A percentile compares a stretch with the other conserved stretches of the same genome.
These are phyloP conservation scores for Xestia ashworthii DNA, from an alignment of 2,888 invertebrate genomes.

Conservation along the genomic window DNA sequence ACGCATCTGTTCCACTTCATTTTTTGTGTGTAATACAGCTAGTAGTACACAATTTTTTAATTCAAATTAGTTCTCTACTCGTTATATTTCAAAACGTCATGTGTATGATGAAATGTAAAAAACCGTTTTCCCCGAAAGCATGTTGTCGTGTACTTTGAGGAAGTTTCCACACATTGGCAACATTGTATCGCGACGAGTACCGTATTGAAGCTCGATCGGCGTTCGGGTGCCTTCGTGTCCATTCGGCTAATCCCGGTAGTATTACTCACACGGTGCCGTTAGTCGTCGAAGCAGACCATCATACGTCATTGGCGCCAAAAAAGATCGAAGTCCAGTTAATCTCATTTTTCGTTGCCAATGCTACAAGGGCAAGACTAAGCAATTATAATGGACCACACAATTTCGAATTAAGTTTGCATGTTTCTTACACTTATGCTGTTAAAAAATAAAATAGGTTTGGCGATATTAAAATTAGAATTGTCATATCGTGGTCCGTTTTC, in stretches of 20 bases:
- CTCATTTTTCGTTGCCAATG: background rate
- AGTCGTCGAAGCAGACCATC: slow-evolving; percentile 19
- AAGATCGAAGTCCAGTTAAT: slow-evolving; percentile 21
- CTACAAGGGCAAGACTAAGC: background rate
- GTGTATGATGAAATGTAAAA: background rate
- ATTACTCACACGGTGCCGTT: background rate
- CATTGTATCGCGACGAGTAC: background rate
- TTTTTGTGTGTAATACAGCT: too few species aligned
- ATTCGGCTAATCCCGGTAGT: slow-evolving; percentile 32
- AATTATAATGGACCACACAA: background rate
- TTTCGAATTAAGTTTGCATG: background rate
- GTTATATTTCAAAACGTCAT: background rate
- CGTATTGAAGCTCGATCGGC: slow-evolving; percentile 37
- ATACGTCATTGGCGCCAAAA: slow-evolving; percentile 46
- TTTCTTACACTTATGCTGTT: background rate
- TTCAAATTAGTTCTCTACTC: background rate
- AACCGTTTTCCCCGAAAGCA: background rate
- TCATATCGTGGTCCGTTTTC: background rate
- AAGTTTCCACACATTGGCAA: slow-evolving; percentile 33
- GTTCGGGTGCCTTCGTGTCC: slow-evolving; percentile 38
- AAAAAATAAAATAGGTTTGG: background rate
- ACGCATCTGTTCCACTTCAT: too few species aligned
- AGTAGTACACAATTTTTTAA: background rate
- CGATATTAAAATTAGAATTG: background rate
- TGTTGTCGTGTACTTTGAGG: background rate